Evolutionary conservation across 2,113 vertebrate species (phyloP), one percentile per base, ranked within the genome.

Genomic region (Bubo bubo): DNA sequence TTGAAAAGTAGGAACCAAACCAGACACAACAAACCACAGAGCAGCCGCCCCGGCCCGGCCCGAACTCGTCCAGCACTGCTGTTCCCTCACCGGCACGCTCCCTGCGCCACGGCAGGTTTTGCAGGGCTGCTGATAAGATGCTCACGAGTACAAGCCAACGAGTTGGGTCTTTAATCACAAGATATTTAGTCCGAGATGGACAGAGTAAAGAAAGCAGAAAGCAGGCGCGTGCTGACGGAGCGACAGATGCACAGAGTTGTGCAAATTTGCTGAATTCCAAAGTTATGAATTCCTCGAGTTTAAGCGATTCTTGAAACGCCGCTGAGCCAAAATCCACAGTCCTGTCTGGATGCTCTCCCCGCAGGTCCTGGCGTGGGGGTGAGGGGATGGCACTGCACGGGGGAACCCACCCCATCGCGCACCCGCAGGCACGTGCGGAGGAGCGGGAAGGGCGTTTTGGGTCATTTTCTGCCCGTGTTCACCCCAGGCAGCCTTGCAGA

Each of bases 21-120:
- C 98, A 99, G 99, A 99, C 98, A 99, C 98, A 99, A 99, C 99
- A 99, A 99, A 99, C 98, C 98, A 92, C 98, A 98, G 97, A 96
- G 95, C 97, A 96, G 98, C 97, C 95, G 71, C 83, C 89, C 71
- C 26, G 15, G 96, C 89, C 82, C 3, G 3, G 79, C 86, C 93
- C 1, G 35, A 58, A 79, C 93, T 95, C 58, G 92, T 88, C 59
- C 96, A 94, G 96, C 18, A 14, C 95, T 97, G 97, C 94, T 41
- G 70, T 98, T 97, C 98, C 98, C 98, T 97, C 95, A 88, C 49
- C 80, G 45, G 95, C 97, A 93, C 96, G 96, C 98, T 98, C 98
- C 97, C 93, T 22, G 92, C 50, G 79, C 88, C 35, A 93, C 87
- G 32, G 97, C 72, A 43, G 58, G 11, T 59, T 93, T 71, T 71